A percentile compares a stretch with the other conserved stretches of the same genome.
Evolutionary conservation across 2,797 vertebrate species (phyloP).

Genomic region (Decapterus maruadsi): DNA sequence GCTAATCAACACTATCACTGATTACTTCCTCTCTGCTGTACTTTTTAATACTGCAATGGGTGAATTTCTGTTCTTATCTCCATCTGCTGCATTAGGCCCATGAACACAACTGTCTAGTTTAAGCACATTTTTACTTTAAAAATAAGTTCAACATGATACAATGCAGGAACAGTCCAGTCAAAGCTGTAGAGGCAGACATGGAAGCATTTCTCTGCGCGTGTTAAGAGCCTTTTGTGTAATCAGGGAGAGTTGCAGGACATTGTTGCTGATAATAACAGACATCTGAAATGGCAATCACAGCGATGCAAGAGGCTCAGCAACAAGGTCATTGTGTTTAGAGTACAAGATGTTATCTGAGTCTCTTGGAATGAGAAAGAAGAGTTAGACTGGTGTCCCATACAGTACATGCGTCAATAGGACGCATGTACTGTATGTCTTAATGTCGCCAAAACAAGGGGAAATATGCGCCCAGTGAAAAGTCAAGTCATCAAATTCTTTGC

Average conservation of each 20-base stretch:
- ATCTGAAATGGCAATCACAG: slow-evolving; percentile 1
- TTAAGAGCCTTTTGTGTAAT: background rate
- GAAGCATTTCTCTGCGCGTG: background rate
- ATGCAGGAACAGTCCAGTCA: background rate
- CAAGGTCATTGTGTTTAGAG: background rate
- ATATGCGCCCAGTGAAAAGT: slow-evolving; percentile 73
- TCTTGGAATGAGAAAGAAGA: too few relatives aligned
- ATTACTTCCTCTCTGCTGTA: background rate
- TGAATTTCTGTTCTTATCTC: background rate
- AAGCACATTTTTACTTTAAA: background rate
- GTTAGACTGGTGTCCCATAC: background rate
- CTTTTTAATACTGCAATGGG: background rate
- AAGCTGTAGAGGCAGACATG: background rate
- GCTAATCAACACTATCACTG: background rate
- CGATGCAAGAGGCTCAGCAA: background rate
- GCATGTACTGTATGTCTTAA: background rate
- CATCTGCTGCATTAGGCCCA: background rate
- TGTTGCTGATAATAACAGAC: background rate
- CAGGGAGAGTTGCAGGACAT: background rate
- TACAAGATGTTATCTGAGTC: background rate
- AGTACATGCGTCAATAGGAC: background rate
- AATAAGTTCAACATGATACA: background rate
- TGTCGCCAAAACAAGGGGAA: too few relatives aligned
- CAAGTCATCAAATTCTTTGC: slow-evolving; percentile 95
- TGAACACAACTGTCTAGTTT: background rate